A percentile compares a stretch with the other conserved stretches of the same genome.
Evolutionary conservation across 37 sponge, comb jelly and placozoan genomes (phyloP).

Genomic region (Chondrilla cf. caribensis): DNA sequence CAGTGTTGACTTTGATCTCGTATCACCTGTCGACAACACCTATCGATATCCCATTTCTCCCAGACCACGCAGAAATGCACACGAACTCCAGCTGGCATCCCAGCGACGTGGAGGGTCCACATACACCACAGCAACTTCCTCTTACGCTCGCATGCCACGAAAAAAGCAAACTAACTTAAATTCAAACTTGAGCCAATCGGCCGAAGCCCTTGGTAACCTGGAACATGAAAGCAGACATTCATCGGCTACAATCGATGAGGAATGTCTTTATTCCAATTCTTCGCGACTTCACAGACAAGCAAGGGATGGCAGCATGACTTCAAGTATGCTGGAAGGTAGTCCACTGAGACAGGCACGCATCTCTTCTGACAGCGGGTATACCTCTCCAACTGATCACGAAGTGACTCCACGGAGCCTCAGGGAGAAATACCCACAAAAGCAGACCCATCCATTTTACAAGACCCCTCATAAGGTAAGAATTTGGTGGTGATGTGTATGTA

Average conservation of each 20-base stretch:
- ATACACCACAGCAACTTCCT: constrained; percentile 56
- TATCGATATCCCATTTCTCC: background rate
- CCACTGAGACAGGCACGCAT: background rate
- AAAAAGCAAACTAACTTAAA: constrained; percentile 48
- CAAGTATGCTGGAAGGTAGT: background rate
- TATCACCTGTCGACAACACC: constrained; percentile 27
- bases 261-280: background rate
- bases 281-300: background rate
- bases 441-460: background rate
- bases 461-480: background rate
- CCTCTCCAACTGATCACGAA: background rate
- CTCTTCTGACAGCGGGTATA: constrained; percentile 21
- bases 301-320: background rate
- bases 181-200: background rate
- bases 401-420: background rate
- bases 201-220: background rate
- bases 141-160: constrained; percentile 48
- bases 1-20: constrained; percentile 24
- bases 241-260: background rate
- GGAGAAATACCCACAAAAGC: background rate
- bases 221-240: background rate
- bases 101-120: constrained; percentile 52
- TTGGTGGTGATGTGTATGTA: background rate
- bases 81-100: background rate
- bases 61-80: background rate